Base-by-base conservation (phyloP, 2,113 vertebrate genomes). In the Chunga burmeisteri region DNA sequence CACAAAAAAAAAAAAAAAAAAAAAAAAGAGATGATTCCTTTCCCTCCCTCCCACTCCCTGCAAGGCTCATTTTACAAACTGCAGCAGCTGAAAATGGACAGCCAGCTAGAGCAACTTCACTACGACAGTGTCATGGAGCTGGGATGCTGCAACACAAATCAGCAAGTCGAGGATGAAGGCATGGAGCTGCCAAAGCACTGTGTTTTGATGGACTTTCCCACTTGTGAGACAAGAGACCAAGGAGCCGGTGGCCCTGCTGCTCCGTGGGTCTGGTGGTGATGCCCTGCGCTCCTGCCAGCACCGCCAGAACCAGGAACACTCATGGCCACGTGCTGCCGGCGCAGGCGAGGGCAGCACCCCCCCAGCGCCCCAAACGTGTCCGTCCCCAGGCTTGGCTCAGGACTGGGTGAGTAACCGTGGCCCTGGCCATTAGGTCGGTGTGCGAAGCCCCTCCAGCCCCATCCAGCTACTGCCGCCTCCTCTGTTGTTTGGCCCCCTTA, bases 71-170 rank as follows among this genome's bases (percentile, higher is more conserved):
- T 70, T 46, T 44, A 46, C 92, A 79, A 70, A n/a, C 56, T 16
- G 53, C 70, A 55, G 62, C 66, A 72, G 3, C 81, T 19, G 88
- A 42, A 90, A 44, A 72, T 8, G 78, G 72, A 85, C 79, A 72
- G 19, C 5, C 65, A 59, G 47, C 36, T 11, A 16, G 11, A 73
- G 44, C 38, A n/a, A 16, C n/a, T 2, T 9, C 3, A 3, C 59
- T 29, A 1, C 1, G 1, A 9, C 2, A 9, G 56, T 0, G 1
- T 6, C 52, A 13, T 1, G 3, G 82, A 34, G 9, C 58, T 23
- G 72, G 42, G 68, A 26, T 71, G 86, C 55, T 63, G 70, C 71
- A 11, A 3, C 13, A 40, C 52, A 27, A 49, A 44, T 6, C 6
- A 1, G 25, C 40, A 32, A 36, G 38, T n/a, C 2, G 6, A 67